Evolutionary conservation across 2,797 vertebrate species (phyloP).

Genomic region (Phalloptychus januarius): DNA sequence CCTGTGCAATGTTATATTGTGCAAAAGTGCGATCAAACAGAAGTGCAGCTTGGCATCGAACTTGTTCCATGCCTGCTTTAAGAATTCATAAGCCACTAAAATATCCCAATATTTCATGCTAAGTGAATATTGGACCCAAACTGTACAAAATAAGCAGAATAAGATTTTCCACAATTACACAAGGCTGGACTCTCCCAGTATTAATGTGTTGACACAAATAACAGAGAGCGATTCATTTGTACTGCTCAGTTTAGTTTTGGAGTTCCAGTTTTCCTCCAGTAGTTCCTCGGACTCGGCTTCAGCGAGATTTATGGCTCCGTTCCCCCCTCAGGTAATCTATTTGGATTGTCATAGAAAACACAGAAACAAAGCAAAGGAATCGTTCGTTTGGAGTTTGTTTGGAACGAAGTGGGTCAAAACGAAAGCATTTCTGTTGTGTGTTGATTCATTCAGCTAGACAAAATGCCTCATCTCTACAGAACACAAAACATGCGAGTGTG

Average conservation of each 20-base stretch:
- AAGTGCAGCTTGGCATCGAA: no score
- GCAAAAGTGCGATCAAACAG: no score
- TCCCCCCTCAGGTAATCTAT: background rate
- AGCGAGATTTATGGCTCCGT: background rate
- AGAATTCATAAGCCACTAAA: background rate
- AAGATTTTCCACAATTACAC: background rate
- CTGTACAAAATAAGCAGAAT: background rate
- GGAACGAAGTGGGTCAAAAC: background rate
- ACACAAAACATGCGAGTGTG: background rate
- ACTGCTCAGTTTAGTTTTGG: background rate
- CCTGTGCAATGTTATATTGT: no score
- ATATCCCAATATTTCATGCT: background rate
- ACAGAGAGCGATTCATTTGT: background rate
- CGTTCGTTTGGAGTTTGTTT: background rate
- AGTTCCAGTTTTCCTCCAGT: background rate
- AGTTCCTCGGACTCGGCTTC: background rate
- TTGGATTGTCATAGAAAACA: background rate
- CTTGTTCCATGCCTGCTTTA: no score
- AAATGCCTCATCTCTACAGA: background rate
- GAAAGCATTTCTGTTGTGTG: background rate
- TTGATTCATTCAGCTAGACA: background rate
- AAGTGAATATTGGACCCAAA: background rate
- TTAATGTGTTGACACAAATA: background rate
- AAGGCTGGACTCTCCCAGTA: background rate
- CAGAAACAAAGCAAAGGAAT: background rate